phyloP scores from a whole-genome alignment of 2,797 vertebrate species.

The Hipposideros larvatus region DNA sequence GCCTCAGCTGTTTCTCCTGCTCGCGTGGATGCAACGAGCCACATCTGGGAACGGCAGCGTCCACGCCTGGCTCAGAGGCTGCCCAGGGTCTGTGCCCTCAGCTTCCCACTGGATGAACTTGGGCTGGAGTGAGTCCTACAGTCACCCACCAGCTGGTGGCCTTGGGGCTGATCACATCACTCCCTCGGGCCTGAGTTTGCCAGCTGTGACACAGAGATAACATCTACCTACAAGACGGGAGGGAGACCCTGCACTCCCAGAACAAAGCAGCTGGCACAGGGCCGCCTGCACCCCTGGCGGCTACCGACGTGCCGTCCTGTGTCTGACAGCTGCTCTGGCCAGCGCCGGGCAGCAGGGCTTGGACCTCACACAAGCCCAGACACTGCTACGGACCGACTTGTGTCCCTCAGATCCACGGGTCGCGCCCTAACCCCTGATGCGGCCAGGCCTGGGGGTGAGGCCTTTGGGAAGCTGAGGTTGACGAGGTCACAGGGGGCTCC shows the following conservation, averaged over 20 bases:
- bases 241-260: not conserved
- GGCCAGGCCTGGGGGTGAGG: not conserved
- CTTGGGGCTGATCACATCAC: not conserved
- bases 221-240: not conserved
- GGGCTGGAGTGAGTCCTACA: not conserved
- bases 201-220: too few species aligned
- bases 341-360: too few species aligned
- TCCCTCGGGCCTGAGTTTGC: not conserved
- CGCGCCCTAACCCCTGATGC: not conserved
- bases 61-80: not conserved
- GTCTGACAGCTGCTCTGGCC: not conserved
- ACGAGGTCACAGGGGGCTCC: accelerated
- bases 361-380: not conserved
- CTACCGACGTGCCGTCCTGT: not conserved
- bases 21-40: accelerated
- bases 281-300: not conserved
- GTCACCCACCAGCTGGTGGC: not conserved
- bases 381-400: accelerated
- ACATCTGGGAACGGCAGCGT: not conserved
- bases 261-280: not conserved
- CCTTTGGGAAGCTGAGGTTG: not conserved
- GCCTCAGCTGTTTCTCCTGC: not conserved
- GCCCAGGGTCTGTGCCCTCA: not conserved
- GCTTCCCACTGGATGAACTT: not conserved
- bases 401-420: not conserved